These are phyloP conservation scores for Oligia fasciuncula DNA, from an alignment of 2,888 invertebrate genomes.

Conservation along the genomic window DNA sequence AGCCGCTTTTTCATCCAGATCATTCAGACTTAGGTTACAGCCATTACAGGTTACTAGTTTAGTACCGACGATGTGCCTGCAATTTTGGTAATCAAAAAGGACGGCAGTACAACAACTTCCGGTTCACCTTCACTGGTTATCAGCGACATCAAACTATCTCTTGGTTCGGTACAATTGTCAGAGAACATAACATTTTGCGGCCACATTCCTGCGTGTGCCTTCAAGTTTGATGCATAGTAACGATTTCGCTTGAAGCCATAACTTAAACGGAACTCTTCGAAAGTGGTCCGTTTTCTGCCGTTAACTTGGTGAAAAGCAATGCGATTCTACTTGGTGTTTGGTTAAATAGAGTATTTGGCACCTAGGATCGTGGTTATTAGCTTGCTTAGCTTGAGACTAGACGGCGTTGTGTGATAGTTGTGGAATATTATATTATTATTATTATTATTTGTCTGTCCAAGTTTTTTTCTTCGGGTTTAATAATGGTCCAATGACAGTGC, in stretches of 20 bases:
- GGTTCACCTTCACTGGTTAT: conserved; percentile 27
- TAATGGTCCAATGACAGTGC: not conserved
- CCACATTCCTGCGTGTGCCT: conserved; percentile 54
- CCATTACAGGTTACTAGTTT: conserved; percentile 1
- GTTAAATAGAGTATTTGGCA: conserved; percentile 22
- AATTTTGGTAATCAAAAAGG: not conserved
- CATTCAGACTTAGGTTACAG: conserved; percentile 6
- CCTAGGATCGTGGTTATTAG: not conserved
- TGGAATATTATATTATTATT: no score
- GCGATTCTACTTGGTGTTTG: conserved; percentile 21
- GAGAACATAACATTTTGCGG: conserved; percentile 49
- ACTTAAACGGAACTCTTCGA: conserved; percentile 51
- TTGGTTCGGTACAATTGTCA: conserved; percentile 37
- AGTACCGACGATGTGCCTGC: not conserved
- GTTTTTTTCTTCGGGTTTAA: not conserved
- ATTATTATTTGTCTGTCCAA: not conserved
- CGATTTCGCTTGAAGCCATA: conserved; percentile 52
- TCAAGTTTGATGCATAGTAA: conserved; percentile 57
- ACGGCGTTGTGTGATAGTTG: no score
- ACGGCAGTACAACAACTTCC: conserved; percentile 9
- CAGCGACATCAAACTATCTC: conserved; percentile 44
- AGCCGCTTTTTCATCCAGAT: not conserved
- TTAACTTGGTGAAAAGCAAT: conserved; percentile 47
- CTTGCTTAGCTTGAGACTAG: no score
- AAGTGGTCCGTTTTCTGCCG: conserved; percentile 51